Conservation (phyloP, 2,888 invertebrate genomes). For the Autographa gamma region DNA sequence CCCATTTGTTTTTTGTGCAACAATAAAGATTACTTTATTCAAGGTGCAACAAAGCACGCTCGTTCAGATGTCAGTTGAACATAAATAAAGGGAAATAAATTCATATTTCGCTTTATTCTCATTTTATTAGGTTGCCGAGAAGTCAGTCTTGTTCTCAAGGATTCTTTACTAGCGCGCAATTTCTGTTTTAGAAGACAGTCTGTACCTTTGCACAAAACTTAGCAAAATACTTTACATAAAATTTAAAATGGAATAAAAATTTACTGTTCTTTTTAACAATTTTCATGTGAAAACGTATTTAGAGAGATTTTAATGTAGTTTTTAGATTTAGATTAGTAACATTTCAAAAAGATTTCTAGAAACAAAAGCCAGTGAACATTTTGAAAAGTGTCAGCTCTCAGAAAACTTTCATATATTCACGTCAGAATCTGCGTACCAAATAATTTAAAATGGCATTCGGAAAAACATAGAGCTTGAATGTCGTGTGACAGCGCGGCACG, state of each 20-base stretch:
- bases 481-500: constrained; percentile 42
- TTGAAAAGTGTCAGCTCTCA: background rate
- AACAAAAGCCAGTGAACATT: background rate
- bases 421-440: constrained; percentile 9
- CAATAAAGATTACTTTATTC: background rate
- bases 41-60: background rate
- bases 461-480: constrained; percentile 30
- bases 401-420: background rate
- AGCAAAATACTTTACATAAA: too few species aligned
- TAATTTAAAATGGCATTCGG: constrained; percentile 20
- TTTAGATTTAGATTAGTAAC: too few species aligned
- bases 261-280: too few species aligned
- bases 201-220: too few species aligned
- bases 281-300: too few species aligned
- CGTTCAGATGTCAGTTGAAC: background rate
- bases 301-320: too few species aligned
- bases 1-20: background rate
- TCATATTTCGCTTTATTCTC: background rate
- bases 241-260: too few species aligned
- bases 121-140: background rate
- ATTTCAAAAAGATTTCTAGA: background rate
- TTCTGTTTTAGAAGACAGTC: too few species aligned
- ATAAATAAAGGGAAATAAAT: background rate
- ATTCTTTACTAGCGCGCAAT: too few species aligned
- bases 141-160: background rate